Evolutionary conservation across 2,888 invertebrate species (phyloP).

Genomic region (Troides helena): DNA sequence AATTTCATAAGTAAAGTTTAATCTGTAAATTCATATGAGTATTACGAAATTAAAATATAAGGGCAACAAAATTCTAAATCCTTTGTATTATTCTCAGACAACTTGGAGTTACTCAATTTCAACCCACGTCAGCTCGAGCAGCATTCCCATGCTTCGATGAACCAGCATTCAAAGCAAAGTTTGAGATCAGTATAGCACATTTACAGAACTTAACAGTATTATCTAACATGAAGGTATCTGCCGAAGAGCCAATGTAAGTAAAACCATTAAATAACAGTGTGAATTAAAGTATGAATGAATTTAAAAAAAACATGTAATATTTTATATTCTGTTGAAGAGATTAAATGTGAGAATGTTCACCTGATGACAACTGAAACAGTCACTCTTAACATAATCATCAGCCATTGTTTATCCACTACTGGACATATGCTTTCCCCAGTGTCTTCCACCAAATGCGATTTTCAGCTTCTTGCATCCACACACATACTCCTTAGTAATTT

Average conservation of each 20-base stretch:
- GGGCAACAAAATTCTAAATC: background rate
- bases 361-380: background rate
- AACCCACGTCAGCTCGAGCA: conserved; percentile 82
- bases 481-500: no score
- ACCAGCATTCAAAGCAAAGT: conserved; percentile 86
- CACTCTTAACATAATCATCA: background rate
- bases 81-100: conserved; percentile 61
- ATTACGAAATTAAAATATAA: no score
- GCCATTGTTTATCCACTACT: background rate
- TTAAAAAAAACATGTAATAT: background rate
- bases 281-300: background rate
- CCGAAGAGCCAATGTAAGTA: conserved; percentile 78
- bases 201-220: conserved; percentile 82
- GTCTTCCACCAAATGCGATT: background rate
- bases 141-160: conserved; percentile 91
- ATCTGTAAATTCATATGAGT: no score
- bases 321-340: no score
- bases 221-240: conserved; percentile 85
- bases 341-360: no score
- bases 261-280: background rate
- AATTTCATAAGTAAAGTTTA: no score
- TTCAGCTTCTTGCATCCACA: no score
- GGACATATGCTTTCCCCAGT: background rate
- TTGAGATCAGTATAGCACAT: conserved; percentile 86
- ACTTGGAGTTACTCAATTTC: conserved; percentile 83